Evolutionary conservation across 2,113 vertebrate genomes (phyloP).

Genomic region (Archocentrus centrarchus): DNA sequence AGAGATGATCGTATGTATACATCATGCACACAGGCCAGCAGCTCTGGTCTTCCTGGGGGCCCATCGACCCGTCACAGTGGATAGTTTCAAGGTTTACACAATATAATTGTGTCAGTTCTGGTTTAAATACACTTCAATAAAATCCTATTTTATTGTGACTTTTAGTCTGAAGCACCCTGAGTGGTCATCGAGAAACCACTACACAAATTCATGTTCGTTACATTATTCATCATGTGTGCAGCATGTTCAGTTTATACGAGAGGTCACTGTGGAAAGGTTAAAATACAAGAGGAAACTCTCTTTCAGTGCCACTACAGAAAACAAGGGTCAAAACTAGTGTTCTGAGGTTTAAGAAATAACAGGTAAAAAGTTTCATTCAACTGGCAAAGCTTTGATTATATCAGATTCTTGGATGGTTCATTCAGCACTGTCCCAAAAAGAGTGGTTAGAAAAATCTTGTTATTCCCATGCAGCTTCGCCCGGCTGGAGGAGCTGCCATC

Average conservation of each 20-base stretch:
- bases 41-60: neutral
- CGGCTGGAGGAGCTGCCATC: slow-evolving; percentile 93
- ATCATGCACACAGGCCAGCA: neutral
- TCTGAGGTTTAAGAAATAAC: neutral
- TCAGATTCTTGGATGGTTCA: neutral
- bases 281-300: neutral
- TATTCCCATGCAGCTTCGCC: slow-evolving; percentile 82
- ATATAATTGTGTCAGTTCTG: neutral
- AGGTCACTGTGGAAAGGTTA: neutral
- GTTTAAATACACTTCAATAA: neutral
- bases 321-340: neutral
- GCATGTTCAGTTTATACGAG: neutral
- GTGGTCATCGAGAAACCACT: neutral
- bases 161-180: neutral
- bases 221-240: neutral
- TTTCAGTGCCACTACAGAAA: neutral
- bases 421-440: neutral
- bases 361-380: too few relatives aligned
- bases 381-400: neutral
- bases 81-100: neutral
- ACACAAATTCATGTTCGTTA: neutral
- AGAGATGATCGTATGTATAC: neutral
- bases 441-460: neutral
- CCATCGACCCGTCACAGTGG: neutral
- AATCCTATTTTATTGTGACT: neutral